phyloP scores from a whole-genome alignment of 1,140 invertebrate genomes.

The Drosophila persimilis region DNA sequence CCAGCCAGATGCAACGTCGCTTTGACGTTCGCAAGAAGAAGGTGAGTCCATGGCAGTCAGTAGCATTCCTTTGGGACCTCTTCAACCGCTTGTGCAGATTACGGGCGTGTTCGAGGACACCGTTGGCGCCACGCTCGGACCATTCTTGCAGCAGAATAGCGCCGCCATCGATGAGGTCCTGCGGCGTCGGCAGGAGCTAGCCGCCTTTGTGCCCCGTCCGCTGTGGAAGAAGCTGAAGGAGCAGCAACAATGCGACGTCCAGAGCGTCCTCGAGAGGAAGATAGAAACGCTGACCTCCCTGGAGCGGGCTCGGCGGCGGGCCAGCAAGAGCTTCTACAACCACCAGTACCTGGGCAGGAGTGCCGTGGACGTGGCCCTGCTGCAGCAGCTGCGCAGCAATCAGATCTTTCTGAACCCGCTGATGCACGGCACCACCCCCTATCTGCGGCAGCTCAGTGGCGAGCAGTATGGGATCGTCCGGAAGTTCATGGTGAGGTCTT shows the following conservation, averaged over 20 bases:
- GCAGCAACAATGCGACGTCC: conserved; percentile 56
- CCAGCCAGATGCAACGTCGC: not conserved
- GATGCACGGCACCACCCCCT: conserved; percentile 24
- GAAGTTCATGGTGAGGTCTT: conserved; percentile 47
- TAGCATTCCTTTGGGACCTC: too few species aligned
- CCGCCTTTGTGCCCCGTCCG: conserved; percentile 17
- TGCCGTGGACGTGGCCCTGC: conserved; percentile 48
- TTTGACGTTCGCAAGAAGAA: conserved; percentile 3
- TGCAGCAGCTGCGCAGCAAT: conserved; percentile 40
- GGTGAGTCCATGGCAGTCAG: conserved; percentile 11
- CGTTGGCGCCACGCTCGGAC: conserved; percentile 21
- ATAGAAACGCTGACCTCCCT: conserved; percentile 9
- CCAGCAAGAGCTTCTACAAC: conserved; percentile 40
- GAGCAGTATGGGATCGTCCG: conserved; percentile 42
- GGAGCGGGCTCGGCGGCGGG: conserved; percentile 40
- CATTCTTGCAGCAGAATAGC: conserved; percentile 34
- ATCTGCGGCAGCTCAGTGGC: conserved; percentile 19
- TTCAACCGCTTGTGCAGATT: conserved; percentile 3
- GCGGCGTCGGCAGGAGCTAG: not conserved
- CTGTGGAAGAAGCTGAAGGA: conserved; percentile 59
- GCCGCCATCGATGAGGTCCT: not conserved
- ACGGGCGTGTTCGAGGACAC: conserved; percentile 29
- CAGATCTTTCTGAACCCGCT: conserved; percentile 27
- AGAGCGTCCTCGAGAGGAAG: conserved; percentile 49
- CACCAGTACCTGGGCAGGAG: conserved; percentile 56